Conservation (phyloP, 2,888 invertebrate genomes). For the Agapostemon virescens region DNA sequence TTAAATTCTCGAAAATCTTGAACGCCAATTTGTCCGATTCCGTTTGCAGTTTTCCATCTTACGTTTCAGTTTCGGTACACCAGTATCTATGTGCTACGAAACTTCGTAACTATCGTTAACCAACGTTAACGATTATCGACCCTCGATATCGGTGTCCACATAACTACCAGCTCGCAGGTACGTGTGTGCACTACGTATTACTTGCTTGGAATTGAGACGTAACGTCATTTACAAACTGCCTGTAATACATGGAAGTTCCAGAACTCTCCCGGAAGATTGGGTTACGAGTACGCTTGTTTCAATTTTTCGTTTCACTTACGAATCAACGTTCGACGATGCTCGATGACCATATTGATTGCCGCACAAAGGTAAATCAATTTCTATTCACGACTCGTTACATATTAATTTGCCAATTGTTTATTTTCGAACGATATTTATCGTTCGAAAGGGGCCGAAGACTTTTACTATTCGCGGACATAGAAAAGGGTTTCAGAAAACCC, state of each 20-base stretch:
- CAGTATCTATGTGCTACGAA: constrained; percentile 3
- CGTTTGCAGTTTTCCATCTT: constrained; percentile 12
- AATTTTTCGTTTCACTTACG: not conserved
- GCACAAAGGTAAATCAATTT: constrained; percentile 10
- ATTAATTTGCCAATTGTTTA: not conserved
- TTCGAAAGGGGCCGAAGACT: not conserved
- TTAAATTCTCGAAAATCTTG: not conserved
- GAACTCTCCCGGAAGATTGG: constrained; percentile 3
- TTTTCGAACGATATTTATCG: not conserved
- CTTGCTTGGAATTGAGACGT: constrained; percentile 50
- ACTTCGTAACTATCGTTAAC: constrained; percentile 59
- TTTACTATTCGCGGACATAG: not conserved
- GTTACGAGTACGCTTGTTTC: not conserved
- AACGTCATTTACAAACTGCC: constrained; percentile 60
- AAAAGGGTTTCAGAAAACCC: not conserved
- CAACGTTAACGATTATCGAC: constrained; percentile 64
- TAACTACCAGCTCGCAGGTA: constrained; percentile 54
- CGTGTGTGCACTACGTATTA: constrained; percentile 51
- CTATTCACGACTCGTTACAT: constrained; percentile 10
- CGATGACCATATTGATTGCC: not conserved
- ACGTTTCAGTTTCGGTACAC: constrained; percentile 18
- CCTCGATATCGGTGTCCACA: constrained; percentile 57
- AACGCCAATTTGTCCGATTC: not conserved
- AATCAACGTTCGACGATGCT: not conserved
- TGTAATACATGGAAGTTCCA: constrained; percentile 11